Base-by-base conservation (phyloP, 2,113 vertebrate genomes). In the Myanophis thanlyinensis region DNA sequence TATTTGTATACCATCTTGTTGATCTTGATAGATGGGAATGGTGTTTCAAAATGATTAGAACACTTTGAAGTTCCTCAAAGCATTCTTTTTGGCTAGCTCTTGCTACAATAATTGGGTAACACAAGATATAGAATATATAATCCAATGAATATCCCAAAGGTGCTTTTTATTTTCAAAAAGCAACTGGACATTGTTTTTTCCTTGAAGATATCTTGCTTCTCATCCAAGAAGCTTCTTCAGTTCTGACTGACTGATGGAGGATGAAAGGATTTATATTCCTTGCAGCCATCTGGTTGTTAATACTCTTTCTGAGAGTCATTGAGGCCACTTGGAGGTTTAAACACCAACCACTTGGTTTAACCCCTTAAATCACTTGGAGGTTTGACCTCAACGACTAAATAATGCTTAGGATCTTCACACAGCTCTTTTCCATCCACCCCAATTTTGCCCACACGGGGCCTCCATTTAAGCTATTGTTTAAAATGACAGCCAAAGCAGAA, bases 31-130 rank as follows among this genome's bases (percentile, higher is more conserved):
- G n/a, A 40, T 80, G 67, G 67, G n/a, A 2, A 80, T 62, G 67
- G 11, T 52, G 22, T 93, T 93, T 90, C 40, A 93, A 93, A 95
- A 91, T 89, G 40, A 90, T 3, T 40, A 44, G 15, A 89, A 93
- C 93, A 91, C 90, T 87, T 56, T 92, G 86, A 93, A 80, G 53
- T 89, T 93, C 49, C 85, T 93, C 91, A 59, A 52, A 1, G 23
- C 85, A 90, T 86, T 95, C 27, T 90, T 93, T 87, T 92, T 90
- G 62, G 15, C 89, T 47, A 44, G 13, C 52, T 94, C 89, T 92
- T 95, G 86, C 93, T 91, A 7, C 18, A 15, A 93, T 89, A 86
- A 92, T 93, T 90, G 93, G 92, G 86, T 90, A 93, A 80, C 54
- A 25, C 51, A 23, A 92, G 30, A 3, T 0, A 62, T 15, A 7